Evolutionary conservation across 2,888 invertebrate genomes (phyloP), one percentile per base, ranked within the genome.

Genomic region (Lepas anatifera): DNA sequence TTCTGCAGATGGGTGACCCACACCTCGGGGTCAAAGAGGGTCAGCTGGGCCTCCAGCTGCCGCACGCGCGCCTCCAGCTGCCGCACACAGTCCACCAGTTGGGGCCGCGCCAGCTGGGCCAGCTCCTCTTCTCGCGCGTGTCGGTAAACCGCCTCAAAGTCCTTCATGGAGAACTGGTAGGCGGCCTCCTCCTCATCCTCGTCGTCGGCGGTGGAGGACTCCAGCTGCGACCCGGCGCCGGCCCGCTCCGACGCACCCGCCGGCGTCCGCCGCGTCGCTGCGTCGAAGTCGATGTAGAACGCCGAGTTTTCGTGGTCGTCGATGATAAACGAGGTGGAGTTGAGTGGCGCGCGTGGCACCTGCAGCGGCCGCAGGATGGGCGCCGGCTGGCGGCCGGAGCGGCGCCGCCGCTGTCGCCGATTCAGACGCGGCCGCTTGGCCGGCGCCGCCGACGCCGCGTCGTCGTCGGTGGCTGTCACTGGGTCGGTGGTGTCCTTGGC

Each of bases 321-420:
- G 68, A 78, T 78, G 70, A 78, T 77, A 70, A 78, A 78, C 70
- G 77, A 77, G 0, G 77, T 78, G 58, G 76, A 77, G 72, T 78
- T 78, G 70, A 75, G n/a, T 1, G 77, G 77, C 32, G 77, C 77
- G 35, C 73, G 70, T 16, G 73, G 73, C 29, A 73, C 74, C 63
- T 73, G 71, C 52, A 72, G 71, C n/a, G 74, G 74, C 46, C 74
- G 58, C 39, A 74, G 69, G 16, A 73, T 70, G 29, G 74, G 72
- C 43, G 68, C 68, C 52, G 71, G 70, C 29, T 69, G n/a, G n/a
- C 35, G 35, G 63, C 35, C 35, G 10, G 35, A 37, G 35, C 63
- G 63, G 22, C 37, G 63, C 22, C 63, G 63, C 37, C 63, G 63
- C 37, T 37, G 32, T 22, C 63, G 63, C n/a, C 63, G 63, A 11